Percentiles rank a stretch among this genome's conserved stretches.
phyloP scores from a whole-genome alignment of 2,888 invertebrate species.

The Anoncus sp. region DNA sequence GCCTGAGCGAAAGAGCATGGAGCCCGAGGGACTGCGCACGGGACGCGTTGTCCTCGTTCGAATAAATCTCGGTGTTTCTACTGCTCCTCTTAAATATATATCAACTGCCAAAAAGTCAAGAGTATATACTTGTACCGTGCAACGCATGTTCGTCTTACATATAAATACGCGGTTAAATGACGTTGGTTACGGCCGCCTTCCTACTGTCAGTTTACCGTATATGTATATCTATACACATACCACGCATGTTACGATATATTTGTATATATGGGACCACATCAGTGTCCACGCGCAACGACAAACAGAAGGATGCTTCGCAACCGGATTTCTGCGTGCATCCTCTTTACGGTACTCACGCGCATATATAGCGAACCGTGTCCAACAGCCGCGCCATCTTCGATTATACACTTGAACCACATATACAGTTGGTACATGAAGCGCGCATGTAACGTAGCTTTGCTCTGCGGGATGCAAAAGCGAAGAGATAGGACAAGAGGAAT shows the following conservation, averaged over 20 bases:
- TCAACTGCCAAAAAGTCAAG: constrained; percentile 1
- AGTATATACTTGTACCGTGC: constrained; percentile 31
- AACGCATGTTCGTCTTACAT: no score
- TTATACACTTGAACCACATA: constrained; percentile 10
- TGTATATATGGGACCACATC: background rate
- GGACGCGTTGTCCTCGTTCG: background rate
- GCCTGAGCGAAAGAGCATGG: constrained; percentile 18
- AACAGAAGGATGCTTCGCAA: background rate
- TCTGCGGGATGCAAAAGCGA: background rate
- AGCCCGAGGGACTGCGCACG: background rate
- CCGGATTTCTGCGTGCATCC: constrained; percentile 18
- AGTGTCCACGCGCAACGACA: constrained; percentile 1
- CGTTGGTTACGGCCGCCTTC: background rate
- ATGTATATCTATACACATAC: background rate
- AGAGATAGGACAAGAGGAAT: background rate
- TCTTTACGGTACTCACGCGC: background rate
- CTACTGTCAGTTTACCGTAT: background rate
- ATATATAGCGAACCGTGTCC: constrained; percentile 35
- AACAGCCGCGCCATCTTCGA: constrained; percentile 23
- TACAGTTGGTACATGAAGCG: constrained; percentile 4
- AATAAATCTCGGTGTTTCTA: constrained; percentile 16
- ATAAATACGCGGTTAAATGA: constrained; percentile 16
- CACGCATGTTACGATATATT: background rate
- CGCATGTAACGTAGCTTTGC: background rate
- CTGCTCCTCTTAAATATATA: constrained; percentile 24